Base-by-base conservation (phyloP, 2,113 vertebrate species). In the Dipodomys spectabilis region DNA sequence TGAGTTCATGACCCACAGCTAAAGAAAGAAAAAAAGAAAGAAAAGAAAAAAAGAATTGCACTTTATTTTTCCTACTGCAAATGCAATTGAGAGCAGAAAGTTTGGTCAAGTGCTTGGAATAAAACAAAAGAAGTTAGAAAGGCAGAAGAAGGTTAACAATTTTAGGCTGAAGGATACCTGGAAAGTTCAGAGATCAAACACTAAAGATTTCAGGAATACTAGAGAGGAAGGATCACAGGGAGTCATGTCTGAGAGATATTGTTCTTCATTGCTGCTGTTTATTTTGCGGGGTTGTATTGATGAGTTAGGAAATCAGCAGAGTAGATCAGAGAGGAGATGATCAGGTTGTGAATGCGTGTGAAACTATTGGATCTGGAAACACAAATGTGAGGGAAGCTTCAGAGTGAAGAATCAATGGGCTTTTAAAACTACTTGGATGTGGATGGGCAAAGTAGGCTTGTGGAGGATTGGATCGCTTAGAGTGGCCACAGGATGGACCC, bases 391-490 rank as follows among this genome's bases (percentile, higher is more conserved):
- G 5, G 32, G 75, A 32, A 88, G 32, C 6, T 75, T 91, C 87
- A 39, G 65, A 74, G 57, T 11, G 74, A 86, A 84, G 87, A 95
- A 95, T 86, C 73, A 83, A 67, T 90, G 79, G 49, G 65, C 49
- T 88, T 93, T 97, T 60, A 90, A 88, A 95, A 74, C 69, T 88
- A 79, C 93, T 88, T 65, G 90, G 88, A 57, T 77, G 69, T 73
- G 73, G 57, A 19, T 84, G 44, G 77, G 45, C 53, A 62, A 67
- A 30, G n/a, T 68, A 73, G 78, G 65, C 45, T 5, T 83, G 64
- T 72, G 35, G 45, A 94, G 64, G 68, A 81, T 0, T 78, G 57
- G 74, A 64, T 86, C 91, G 35, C 45, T 71, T 75, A 16, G 53
- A 74, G 39, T 94, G 85, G 62, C 92, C 87, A 78, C 28, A n/a